Conservation (phyloP, 37 sponge, comb jelly and placozoan genomes). For the Beroe ovata region DNA sequence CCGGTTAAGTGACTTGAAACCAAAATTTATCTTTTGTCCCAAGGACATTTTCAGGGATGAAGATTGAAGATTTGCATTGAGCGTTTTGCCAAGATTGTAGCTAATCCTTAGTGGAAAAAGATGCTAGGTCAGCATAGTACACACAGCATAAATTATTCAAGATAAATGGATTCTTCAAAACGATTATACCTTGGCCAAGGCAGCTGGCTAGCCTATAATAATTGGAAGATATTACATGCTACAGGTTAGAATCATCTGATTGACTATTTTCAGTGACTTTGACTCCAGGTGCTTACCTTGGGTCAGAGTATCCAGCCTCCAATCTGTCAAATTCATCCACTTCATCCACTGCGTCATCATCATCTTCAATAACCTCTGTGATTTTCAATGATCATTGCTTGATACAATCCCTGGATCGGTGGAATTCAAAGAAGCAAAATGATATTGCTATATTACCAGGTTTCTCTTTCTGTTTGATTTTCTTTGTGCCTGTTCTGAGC, state of each 20-base stretch:
- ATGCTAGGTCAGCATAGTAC: no score
- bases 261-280: background rate
- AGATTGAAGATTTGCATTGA: background rate
- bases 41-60: background rate
- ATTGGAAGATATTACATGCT: no score
- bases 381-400: no score
- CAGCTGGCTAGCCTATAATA: no score
- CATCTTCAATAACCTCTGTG: no score
- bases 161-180: no score
- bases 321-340: slow-evolving; percentile 13
- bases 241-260: no score
- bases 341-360: slow-evolving; percentile 33
- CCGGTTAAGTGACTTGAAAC: slow-evolving; percentile 16
- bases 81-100: background rate
- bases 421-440: no score
- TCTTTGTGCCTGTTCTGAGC: slow-evolving; percentile 3
- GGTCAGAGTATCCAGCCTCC: slow-evolving; percentile 18
- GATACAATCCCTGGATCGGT: no score
- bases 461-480: background rate
- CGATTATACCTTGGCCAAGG: no score
- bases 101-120: background rate
- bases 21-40: background rate
- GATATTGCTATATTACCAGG: background rate
- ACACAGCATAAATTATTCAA: no score
- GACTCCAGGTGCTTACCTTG: background rate